Evolutionary conservation across 2,113 vertebrate species (phyloP).

Genomic region (Eleginops maclovinus): DNA sequence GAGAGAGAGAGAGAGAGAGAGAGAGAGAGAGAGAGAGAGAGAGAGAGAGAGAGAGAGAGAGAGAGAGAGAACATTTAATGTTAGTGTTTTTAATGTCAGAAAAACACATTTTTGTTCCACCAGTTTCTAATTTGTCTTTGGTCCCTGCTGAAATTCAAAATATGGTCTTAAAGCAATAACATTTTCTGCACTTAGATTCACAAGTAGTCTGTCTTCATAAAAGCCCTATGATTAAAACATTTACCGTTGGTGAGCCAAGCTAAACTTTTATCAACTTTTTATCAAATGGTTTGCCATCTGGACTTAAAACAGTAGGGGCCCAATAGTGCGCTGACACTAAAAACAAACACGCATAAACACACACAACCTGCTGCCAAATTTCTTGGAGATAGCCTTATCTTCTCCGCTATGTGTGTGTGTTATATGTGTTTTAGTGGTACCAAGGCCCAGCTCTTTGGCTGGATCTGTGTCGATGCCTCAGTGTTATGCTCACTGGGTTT

Average conservation of each 20-base stretch:
- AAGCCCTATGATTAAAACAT: constrained; percentile 67
- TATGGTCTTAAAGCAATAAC: constrained; percentile 8
- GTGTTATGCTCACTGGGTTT: constrained; percentile 83
- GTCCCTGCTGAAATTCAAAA: constrained; percentile 36
- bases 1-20: neutral
- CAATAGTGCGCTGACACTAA: constrained; percentile 79
- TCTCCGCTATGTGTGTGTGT: constrained; percentile 48
- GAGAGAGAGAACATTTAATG: neutral
- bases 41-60: too few relatives aligned
- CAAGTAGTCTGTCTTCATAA: constrained; percentile 52
- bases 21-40: neutral
- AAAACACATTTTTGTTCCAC: constrained; percentile 25
- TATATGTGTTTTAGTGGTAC: constrained; percentile 78
- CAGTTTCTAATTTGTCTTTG: constrained; percentile 3
- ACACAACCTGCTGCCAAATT: constrained; percentile 77
- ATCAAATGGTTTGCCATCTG: constrained; percentile 84
- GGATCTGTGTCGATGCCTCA: constrained; percentile 66
- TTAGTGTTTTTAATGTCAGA: constrained; percentile 4
- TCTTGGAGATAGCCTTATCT: constrained; percentile 68
- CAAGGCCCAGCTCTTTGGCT: constrained; percentile 80
- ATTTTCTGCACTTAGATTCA: constrained; percentile 27
- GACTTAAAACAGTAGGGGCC: constrained; percentile 80
- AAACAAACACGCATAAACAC: constrained; percentile 81
- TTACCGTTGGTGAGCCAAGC: constrained; percentile 67
- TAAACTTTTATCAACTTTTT: constrained; percentile 80